A percentile compares a stretch with the other conserved stretches of the same genome.
Conservation (phyloP, 2,797 vertebrate species). For the Falco concolor region DNA sequence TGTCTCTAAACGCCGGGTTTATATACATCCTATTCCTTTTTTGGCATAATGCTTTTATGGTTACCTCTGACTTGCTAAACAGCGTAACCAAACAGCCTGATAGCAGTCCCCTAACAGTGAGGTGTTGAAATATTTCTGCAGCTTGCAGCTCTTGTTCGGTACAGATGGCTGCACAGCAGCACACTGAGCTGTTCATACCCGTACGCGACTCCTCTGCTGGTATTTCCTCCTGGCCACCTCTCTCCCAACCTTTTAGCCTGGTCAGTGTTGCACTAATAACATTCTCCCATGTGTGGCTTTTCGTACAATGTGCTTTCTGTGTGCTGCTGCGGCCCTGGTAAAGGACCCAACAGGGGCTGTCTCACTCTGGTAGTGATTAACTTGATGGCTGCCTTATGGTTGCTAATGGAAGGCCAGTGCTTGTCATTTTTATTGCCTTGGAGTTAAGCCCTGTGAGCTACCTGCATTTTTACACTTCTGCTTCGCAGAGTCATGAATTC, state of each 20-base stretch:
- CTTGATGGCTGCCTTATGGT: neutral
- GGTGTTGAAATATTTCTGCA: neutral
- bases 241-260: neutral
- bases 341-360: neutral
- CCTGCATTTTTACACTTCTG: neutral
- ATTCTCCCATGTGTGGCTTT: neutral
- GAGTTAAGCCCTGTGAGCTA: neutral
- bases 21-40: fast-evolving
- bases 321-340: neutral
- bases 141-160: neutral
- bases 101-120: neutral
- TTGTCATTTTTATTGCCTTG: neutral
- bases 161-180: neutral
- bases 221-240: neutral
- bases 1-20: neutral
- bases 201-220: neutral
- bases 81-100: neutral
- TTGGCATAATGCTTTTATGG: neutral
- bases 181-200: neutral
- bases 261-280: neutral
- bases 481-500: fast-evolving
- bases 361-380: neutral
- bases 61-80: neutral
- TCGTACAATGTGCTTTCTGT: constrained; percentile 8
- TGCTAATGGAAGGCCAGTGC: neutral